Evolutionary conservation across 2,888 invertebrate genomes (phyloP).

Genomic region (Schrankia costaestrigalis): DNA sequence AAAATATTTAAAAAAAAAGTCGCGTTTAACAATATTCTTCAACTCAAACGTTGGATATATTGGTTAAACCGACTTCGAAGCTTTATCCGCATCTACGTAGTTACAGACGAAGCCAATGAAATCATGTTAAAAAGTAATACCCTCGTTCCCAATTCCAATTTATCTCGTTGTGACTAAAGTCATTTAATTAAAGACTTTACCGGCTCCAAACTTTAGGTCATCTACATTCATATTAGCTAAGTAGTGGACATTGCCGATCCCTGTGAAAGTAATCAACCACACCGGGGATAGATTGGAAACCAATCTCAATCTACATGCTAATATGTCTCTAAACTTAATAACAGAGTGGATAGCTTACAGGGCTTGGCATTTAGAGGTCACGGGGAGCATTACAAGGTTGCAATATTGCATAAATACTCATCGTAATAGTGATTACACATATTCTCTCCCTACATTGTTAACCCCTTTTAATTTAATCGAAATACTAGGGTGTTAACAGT

Average conservation of each 20-base stretch:
- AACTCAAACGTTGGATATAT: no score
- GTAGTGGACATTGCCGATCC: background rate
- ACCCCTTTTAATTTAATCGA: constrained; percentile 14
- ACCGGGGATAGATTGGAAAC: constrained; percentile 6
- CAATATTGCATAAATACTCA: constrained; percentile 16
- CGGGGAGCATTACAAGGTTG: constrained; percentile 8
- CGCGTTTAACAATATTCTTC: no score
- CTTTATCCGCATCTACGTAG: no score
- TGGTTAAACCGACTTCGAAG: no score
- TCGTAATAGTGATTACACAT: background rate
- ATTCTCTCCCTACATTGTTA: constrained; percentile 16
- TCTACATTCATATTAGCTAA: constrained; percentile 6
- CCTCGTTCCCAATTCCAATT: no score
- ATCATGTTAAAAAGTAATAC: no score
- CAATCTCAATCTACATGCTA: constrained; percentile 9
- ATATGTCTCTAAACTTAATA: constrained; percentile 5
- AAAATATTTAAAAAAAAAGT: no score
- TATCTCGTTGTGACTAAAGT: no score
- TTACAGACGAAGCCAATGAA: no score
- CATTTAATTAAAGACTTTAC: no score
- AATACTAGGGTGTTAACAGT: constrained; percentile 3
- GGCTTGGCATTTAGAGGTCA: constrained; percentile 4
- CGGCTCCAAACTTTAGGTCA: background rate
- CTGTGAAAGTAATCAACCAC: constrained; percentile 8
- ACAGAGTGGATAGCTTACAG: background rate